phyloP scores from a whole-genome alignment of 2,113 vertebrate genomes.

The Columba janthina region DNA sequence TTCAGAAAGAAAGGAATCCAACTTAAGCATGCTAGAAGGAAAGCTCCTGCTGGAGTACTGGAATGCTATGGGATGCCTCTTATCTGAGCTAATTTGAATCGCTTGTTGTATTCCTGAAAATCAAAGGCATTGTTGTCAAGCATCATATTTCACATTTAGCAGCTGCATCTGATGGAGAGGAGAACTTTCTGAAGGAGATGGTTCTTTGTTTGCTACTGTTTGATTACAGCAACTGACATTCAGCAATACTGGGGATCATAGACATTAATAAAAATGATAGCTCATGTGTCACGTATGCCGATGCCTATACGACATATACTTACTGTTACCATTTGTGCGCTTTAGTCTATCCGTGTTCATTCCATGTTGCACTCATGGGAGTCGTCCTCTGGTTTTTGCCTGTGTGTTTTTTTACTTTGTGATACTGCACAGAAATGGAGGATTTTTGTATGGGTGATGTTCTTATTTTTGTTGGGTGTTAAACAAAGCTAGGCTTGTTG shows the following conservation, averaged over 20 bases:
- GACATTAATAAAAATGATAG: not conserved
- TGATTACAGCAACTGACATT: not conserved
- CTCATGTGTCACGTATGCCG: not conserved
- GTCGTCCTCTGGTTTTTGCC: not conserved
- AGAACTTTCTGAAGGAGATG: not conserved
- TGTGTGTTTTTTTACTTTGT: not conserved
- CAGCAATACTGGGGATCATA: not conserved
- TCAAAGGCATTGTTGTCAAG: not conserved
- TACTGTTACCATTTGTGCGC: not conserved
- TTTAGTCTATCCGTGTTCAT: accelerated
- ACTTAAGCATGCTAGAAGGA: not conserved
- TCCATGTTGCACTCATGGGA: not conserved
- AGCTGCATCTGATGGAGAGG: not conserved
- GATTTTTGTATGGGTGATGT: not conserved
- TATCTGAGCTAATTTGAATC: not conserved
- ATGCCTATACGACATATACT: not conserved
- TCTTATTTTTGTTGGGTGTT: not conserved
- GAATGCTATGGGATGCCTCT: not conserved
- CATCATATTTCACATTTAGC: not conserved
- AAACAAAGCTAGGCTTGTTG: not conserved
- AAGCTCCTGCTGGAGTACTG: not conserved
- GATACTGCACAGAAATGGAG: not conserved
- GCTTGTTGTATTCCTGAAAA: not conserved
- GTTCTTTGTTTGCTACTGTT: not conserved
- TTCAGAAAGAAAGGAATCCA: not conserved